These are phyloP conservation scores for Tineola bisselliella DNA, from an alignment of 2,888 invertebrate genomes.

Conservation along the genomic window DNA sequence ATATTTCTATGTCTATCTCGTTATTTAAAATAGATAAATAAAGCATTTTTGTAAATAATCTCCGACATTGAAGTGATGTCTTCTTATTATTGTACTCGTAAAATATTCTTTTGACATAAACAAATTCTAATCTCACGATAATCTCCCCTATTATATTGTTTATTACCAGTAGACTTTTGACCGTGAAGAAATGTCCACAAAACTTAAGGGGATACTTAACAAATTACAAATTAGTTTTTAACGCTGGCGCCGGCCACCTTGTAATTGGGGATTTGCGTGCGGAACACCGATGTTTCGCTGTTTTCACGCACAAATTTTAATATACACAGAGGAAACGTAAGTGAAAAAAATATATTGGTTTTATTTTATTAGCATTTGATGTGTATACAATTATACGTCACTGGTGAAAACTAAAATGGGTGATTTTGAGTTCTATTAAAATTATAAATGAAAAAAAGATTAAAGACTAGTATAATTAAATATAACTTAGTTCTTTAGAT, in stretches of 20 bases:
- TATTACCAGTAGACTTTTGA: neutral
- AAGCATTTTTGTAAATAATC: no score
- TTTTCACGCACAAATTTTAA: constrained; percentile 34
- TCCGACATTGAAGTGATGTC: neutral
- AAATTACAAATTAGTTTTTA: constrained; percentile 47
- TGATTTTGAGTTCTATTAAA: no score
- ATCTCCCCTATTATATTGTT: constrained; percentile 5
- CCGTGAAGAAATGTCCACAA: constrained; percentile 10
- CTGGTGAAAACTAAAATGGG: no score
- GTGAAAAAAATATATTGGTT: no score
- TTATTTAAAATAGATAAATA: no score
- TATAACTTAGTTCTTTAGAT: no score
- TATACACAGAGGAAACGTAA: neutral
- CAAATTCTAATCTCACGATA: neutral
- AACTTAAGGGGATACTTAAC: constrained; percentile 9
- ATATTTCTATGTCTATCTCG: no score
- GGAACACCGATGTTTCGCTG: constrained; percentile 15
- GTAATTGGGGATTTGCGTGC: constrained; percentile 53
- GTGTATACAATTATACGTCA: no score
- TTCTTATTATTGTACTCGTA: neutral
- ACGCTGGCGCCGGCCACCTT: constrained; percentile 36
- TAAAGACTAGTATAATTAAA: no score
- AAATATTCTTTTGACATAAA: neutral
- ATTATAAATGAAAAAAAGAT: no score
- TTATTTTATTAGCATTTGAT: no score